A percentile compares a stretch with the other conserved stretches of the same genome.
Evolutionary conservation across 1,140 invertebrate genomes (phyloP).

Genomic region (Bombus cullumanus): DNA sequence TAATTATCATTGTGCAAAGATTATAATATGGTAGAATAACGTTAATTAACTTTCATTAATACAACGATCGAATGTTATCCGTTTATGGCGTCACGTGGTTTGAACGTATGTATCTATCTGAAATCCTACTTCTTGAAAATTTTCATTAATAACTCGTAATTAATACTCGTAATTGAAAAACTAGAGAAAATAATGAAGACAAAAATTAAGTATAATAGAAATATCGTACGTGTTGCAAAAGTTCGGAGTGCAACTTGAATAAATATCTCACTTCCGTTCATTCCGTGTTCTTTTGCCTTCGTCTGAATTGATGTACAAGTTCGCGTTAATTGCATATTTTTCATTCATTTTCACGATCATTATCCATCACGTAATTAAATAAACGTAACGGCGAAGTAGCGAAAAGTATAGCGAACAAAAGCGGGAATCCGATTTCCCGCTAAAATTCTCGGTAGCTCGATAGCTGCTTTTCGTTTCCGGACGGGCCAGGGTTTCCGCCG

Average conservation of each 20-base stretch:
- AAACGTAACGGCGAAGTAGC: conserved; percentile 23
- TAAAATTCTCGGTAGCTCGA: conserved; percentile 27
- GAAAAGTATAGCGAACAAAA: background rate
- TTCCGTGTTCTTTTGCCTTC: background rate
- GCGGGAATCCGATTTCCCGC: conserved; percentile 40
- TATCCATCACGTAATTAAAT: background rate
- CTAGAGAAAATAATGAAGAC: background rate
- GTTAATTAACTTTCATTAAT: background rate
- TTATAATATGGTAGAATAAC: background rate
- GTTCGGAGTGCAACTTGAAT: too few species aligned
- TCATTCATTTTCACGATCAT: background rate
- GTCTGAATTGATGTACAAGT: background rate
- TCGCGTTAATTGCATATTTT: background rate
- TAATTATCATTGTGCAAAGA: background rate
- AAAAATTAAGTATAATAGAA: background rate
- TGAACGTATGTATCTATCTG: too few species aligned
- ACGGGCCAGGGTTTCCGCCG: conserved; percentile 12
- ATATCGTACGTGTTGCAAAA: background rate
- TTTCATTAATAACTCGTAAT: too few species aligned
- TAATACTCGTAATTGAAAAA: too few species aligned
- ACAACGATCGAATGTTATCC: background rate
- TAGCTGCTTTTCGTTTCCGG: conserved; percentile 24
- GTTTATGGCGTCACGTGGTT: too few species aligned
- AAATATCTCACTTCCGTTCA: background rate
- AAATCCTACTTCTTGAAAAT: too few species aligned